Conservation (phyloP, 2,888 invertebrate genomes). For the Cosmia pyralina region DNA sequence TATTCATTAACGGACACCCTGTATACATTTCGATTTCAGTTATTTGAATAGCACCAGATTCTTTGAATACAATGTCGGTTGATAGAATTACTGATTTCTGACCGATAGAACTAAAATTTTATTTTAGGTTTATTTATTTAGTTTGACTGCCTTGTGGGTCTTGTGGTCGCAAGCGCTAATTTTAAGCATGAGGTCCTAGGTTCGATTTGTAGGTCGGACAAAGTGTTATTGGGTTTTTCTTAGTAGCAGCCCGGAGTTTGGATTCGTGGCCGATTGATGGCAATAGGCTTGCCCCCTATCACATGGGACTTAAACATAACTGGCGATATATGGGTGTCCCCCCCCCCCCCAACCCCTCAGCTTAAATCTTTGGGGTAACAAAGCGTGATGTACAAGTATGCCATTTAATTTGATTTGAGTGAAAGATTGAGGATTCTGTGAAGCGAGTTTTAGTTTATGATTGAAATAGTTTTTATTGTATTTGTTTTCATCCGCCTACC, state of each 20-base stretch:
- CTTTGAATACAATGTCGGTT: neutral
- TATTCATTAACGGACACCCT: too few relatives aligned
- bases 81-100: conserved; percentile 18
- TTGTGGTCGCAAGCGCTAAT: neutral
- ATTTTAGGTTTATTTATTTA: neutral
- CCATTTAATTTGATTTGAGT: neutral
- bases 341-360: too few relatives aligned
- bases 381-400: too few relatives aligned
- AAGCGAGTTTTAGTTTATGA: conserved; percentile 20
- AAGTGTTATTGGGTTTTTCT: neutral
- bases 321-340: neutral
- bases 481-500: conserved; percentile 13
- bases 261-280: neutral
- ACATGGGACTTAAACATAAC: neutral
- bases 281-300: neutral
- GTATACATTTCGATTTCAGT: neutral
- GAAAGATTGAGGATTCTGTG: conserved; percentile 26
- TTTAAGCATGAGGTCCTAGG: neutral
- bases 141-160: neutral
- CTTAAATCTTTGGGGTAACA: neutral
- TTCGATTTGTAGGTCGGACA: neutral
- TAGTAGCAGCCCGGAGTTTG: neutral
- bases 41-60: conserved; percentile 9
- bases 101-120: neutral
- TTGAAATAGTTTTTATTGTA: conserved; percentile 39